Base-by-base conservation (phyloP, 1,140 invertebrate species). In the Magallana ariakensis region DNA sequence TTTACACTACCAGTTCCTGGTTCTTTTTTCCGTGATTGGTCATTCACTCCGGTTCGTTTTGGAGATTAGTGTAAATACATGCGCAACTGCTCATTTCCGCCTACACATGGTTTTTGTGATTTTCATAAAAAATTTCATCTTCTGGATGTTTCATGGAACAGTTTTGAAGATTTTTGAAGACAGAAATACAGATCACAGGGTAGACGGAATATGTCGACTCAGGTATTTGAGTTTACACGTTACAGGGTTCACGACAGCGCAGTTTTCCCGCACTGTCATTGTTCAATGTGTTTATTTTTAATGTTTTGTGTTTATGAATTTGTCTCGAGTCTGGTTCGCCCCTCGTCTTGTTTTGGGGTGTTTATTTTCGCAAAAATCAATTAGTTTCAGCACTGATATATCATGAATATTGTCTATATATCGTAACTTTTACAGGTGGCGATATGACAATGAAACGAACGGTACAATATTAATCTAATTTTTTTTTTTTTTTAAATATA, bases 61-160 rank as follows among this genome's bases (percentile, higher is more conserved):
- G 66, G 66, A 70, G 66, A 70, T 70, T 70, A 70, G 66, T 26
- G 33, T 70, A 13, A 8, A 70, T 9, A 66, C 66, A 70, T 70
- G 66, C 66, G 66, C 66, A 70, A 70, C 1, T 26, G 66, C 66
- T 70, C 66, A 70, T 70, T 70, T 70, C 66, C 66, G 66, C 66
- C 66, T 70, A 70, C 66, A 70, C 66, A 70, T 70, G 66, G 58
- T 70, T 70, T 70, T 70, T 70, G 66, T 70, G 66, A 70, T 70
- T 70, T 70, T 70, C 66, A 70, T 70, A 70, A 70, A 26, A 26
- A 26, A 26, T 70, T 70, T 70, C 19, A 70, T 26, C 22, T 70
- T 11, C n/a, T 70, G 66, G 66, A 70, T 70, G 66, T 70, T 70
- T 70, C 66, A 22, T 22, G 19, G 13, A 26, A 70, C 66, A 11